Evolutionary conservation across 2,113 vertebrate genomes (phyloP), one percentile per base, ranked within the genome.

Genomic region (Nymphicus hollandicus): DNA sequence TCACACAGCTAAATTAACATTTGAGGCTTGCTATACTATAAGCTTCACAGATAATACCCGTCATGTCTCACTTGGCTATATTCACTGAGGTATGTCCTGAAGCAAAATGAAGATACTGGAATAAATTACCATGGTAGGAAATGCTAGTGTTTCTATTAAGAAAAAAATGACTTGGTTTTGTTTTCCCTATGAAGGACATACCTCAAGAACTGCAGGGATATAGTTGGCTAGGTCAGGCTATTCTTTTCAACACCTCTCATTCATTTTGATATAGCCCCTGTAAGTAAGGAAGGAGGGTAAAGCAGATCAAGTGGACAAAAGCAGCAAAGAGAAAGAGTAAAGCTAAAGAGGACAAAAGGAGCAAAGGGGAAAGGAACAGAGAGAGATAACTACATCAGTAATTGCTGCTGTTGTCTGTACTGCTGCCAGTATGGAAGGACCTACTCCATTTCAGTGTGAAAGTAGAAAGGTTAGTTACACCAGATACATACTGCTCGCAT

Each of bases 141-240:
- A 16, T 1, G 41, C 65, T 53, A 71, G 78, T 3, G 11, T 1
- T 73, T 27, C 73, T 17, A 2, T 2, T 2, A 0, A 41, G 23
- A 77, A 24, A 64, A 33, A 58, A n/a, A 58, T 6, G 23, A 11
- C 20, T 6, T 3, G 33, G 7, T 58, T 58, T 58, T 35, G 33
- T 58, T 58, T 4, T 5, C 5, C 37, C 86, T 73, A 1, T 0
- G 9, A 61, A 23, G 90, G 95, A 80, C 95, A 95, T 6, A 79
- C 33, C 93, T 80, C 50, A 13, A 76, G 35, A 63, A 53, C 74
- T 77, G 89, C 93, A 89, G 96, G 95, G 29, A 88, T 49, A 37
- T 22, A 72, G 70, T 3, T 81, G 91, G 78, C 86, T 49, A 47
- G 56, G 88, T 77, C 96, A 91, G 86, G 86, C 82, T 89, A 44